These are phyloP conservation scores for Sphaerophoria taeniata DNA, from an alignment of 2,888 invertebrate species.

Conservation along the genomic window DNA sequence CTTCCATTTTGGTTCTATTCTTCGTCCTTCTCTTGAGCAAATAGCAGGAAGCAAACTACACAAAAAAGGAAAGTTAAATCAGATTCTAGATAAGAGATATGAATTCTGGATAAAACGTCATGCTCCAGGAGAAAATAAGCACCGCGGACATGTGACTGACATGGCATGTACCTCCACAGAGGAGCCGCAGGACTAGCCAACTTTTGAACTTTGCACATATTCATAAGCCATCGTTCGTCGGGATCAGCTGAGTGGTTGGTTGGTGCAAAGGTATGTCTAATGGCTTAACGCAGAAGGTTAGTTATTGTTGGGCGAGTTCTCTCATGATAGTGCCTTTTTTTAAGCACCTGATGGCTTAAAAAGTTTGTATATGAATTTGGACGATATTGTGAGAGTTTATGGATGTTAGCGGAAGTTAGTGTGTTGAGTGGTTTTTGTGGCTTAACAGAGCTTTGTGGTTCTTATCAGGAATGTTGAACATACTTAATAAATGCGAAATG, in stretches of 20 bases:
- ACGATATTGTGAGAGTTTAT: conserved; percentile 16
- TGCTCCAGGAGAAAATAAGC: conserved; percentile 34
- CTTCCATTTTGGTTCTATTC: neutral
- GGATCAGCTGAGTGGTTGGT: neutral
- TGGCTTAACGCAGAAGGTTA: conserved; percentile 23
- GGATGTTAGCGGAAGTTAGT: conserved; percentile 38
- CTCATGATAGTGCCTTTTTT: conserved; percentile 5
- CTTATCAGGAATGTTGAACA: conserved; percentile 23
- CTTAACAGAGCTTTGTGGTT: conserved; percentile 37
- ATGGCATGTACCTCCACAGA: conserved; percentile 36
- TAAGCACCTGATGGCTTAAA: conserved; percentile 20
- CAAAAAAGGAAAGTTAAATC: neutral
- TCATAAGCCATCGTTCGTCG: neutral
- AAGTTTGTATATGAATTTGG: conserved; percentile 43
- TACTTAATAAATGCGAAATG: too few species aligned
- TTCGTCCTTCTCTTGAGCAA: neutral
- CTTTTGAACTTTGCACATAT: conserved; percentile 3
- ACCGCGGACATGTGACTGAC: conserved; percentile 41
- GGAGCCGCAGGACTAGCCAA: neutral
- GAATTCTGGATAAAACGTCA: conserved; percentile 22
- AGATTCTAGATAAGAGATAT: conserved; percentile 24
- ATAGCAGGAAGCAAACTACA: conserved; percentile 1
- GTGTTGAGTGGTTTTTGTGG: conserved; percentile 44
- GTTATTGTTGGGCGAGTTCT: conserved; percentile 3
- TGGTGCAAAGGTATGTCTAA: neutral